Evolutionary conservation across 64 coral and sea anemone species (phyloP), one percentile per base, ranked within the genome.

Genomic region (Orbicella faveolata): DNA sequence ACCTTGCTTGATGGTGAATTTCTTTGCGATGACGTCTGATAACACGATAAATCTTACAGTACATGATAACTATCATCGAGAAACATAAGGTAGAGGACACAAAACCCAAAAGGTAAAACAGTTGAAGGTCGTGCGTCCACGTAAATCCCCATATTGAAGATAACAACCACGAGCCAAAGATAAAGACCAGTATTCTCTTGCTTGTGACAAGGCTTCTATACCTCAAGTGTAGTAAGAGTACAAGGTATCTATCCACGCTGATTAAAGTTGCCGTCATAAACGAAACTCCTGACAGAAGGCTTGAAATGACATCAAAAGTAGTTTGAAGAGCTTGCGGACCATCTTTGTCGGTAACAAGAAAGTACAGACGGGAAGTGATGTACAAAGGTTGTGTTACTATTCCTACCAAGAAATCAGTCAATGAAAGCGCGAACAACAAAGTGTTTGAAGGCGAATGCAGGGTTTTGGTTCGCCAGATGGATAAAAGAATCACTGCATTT

Each of bases 361-460:
- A 78, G 51, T 78, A 39, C 18, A 76, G 61, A 48, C 80, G 80
- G 16, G 79, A 74, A 19, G 72, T 66, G 4, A 90, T 79, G n/a
- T 90, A 90, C 36, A 90, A 18, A 20, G 89, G 89, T 59, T 90
- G 89, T 74, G 68, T 66, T 14, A 90, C 52, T 63, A 70, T 54
- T 23, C 89, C 89, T 19, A 90, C 89, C 8, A 44, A 19, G 17
- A 90, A 69, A 59, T 90, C 89, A 4, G 89, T 90, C n/a, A 80
- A 36, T 14, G 89, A 78, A 37, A 90, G 63, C n/a, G 80, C 68
- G 4, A 69, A 64, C 44, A 90, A 33, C 52, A 90, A 54, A 18
- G 80, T 53, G 44, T 90, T 70, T 14, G 77, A 90, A 26, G 89
- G 89, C 33, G 79, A 78, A 19, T 90, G 89, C 4, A 90, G 89